phyloP scores from a whole-genome alignment of 2,797 vertebrate species.

The Echiichthys vipera region DNA sequence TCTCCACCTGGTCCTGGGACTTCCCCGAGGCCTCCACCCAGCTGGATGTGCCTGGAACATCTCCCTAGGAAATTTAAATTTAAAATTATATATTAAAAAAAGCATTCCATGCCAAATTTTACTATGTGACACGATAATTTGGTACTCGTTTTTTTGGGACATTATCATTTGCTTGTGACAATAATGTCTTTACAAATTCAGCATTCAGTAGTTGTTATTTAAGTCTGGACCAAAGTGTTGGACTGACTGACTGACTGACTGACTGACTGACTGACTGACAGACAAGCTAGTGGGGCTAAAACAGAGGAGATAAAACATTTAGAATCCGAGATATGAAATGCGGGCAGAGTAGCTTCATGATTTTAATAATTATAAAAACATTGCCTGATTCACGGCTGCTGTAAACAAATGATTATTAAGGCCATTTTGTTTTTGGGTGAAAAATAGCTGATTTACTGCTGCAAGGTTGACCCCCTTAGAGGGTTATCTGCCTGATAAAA shows the following conservation, averaged over 20 bases:
- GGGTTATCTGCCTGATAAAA: slow-evolving; percentile 54
- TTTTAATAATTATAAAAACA: slow-evolving; percentile 30
- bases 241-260: not conserved
- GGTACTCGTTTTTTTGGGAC: not conserved
- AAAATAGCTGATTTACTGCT: slow-evolving; percentile 38
- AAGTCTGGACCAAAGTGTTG: not conserved
- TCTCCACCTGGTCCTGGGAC: too few relatives aligned
- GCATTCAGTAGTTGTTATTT: not conserved
- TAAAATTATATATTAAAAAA: too few relatives aligned
- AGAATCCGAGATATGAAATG: slow-evolving; percentile 29
- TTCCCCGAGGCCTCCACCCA: too few relatives aligned
- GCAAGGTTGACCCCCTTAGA: slow-evolving; percentile 31
- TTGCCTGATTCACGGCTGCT: slow-evolving; percentile 8
- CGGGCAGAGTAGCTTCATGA: slow-evolving; percentile 3
- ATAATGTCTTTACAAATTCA: not conserved
- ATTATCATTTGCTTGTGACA: not conserved
- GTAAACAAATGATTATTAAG: slow-evolving; percentile 33
- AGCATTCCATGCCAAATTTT: not conserved
- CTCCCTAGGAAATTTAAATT: too few relatives aligned
- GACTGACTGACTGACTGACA: not conserved
- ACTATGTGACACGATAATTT: too few relatives aligned
- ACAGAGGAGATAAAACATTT: not conserved
- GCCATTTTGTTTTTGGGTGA: slow-evolving; percentile 27
- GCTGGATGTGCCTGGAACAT: too few relatives aligned
- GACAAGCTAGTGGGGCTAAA: not conserved